Base-by-base conservation (phyloP, 2,113 vertebrate species). In the Lethenteron reissneri region DNA sequence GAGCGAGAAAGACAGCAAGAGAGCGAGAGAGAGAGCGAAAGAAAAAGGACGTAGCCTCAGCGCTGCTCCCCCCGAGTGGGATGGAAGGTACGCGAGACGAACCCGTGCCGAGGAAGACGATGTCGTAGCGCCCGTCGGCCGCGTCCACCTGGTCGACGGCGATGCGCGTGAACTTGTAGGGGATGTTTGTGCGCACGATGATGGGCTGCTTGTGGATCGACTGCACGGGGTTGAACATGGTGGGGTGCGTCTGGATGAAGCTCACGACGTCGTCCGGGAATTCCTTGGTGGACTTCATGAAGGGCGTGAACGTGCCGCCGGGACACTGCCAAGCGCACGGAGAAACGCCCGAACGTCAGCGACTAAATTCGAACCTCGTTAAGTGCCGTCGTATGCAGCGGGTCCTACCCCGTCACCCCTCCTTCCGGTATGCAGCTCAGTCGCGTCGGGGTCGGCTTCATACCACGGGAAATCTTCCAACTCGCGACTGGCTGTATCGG, bases 41-140 rank as follows among this genome's bases (percentile, higher is more conserved):
- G 25, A 25, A 25, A 25, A 25, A 41, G 41, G 3, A 3, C 6
- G 41, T 41, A 41, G 41, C 41, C 41, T 41, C 41, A 41, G 41
- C 41, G 41, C 41, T 41, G 41, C 41, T 41, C 41, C 41, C 41
- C 41, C 41, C 41, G 41, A 41, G 41, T 7, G 41, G 41, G 41
- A 41, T 41, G 41, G 41, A 41, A 41, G 6, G 5, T 7, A 5
- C 41, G 3, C 9, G 15, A n/a, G 3, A 60, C 78, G 78, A 76
- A 99, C 94, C 92, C 87, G 94, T 99, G 78, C 92, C 94, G 80
- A 99, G 83, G 85, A 99, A 99, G 77, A 97, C 88, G 82, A 99
- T 92, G 81, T 99, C 94, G 77, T 99, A 99, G 82, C 84, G 90
- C 75, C 92, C 94, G 0, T 99, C 94, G 3, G 94, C 90, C 12